These are phyloP conservation scores for Nomada hirtipes DNA, from an alignment of 2,888 invertebrate species.

Conservation along the genomic window DNA sequence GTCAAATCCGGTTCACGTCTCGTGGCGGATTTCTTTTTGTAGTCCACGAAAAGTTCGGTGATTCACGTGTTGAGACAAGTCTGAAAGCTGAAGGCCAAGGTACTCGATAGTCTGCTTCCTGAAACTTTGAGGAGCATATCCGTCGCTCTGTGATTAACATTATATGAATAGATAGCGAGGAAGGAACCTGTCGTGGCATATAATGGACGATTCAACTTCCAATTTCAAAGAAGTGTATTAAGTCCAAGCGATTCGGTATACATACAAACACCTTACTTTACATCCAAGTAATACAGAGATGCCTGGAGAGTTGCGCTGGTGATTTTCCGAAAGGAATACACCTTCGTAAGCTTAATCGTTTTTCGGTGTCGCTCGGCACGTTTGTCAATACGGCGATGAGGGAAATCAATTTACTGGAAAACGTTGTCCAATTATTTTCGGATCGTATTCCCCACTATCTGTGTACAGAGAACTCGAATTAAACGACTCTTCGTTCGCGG, in stretches of 20 bases:
- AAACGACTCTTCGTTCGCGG: neutral
- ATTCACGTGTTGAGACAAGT: neutral
- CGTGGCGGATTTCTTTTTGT: neutral
- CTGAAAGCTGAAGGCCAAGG: neutral
- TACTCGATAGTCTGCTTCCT: no score
- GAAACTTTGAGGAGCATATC: neutral
- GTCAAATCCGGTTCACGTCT: slow-evolving; percentile 19
- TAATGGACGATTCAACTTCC: slow-evolving; percentile 23
- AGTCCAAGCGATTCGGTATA: slow-evolving; percentile 6
- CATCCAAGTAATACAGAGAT: neutral
- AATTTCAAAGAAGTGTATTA: slow-evolving; percentile 26
- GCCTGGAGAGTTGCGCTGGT: neutral
- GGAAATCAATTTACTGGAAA: neutral
- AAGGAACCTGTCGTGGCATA: neutral
- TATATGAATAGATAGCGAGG: neutral
- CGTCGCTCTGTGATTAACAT: no score
- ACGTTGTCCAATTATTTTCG: slow-evolving; percentile 3
- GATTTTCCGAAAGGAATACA: slow-evolving; percentile 9
- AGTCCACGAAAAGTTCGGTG: neutral
- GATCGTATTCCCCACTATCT: neutral
- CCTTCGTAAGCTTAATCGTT: slow-evolving; percentile 34
- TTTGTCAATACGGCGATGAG: neutral
- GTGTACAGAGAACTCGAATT: slow-evolving; percentile 26
- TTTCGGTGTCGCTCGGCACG: slow-evolving; percentile 31
- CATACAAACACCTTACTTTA: neutral